Percentiles rank a stretch among this genome's conserved stretches.
These are phyloP conservation scores for Chamaea fasciata DNA, from an alignment of 2,113 vertebrate species.

Conservation along the genomic window DNA sequence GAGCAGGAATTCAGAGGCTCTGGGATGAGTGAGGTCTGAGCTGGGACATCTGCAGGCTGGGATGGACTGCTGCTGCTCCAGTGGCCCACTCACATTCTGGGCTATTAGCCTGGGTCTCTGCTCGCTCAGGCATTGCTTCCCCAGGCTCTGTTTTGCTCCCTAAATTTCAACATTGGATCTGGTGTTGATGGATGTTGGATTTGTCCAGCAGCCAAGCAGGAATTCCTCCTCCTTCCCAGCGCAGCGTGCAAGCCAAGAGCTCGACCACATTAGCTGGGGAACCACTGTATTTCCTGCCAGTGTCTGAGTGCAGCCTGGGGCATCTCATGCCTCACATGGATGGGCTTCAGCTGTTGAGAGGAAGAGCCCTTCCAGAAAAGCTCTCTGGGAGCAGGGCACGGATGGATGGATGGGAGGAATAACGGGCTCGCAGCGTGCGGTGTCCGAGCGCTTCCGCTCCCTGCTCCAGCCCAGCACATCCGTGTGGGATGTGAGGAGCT, in stretches of 20 bases:
- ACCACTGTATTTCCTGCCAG: constrained; percentile 36
- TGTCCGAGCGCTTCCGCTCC: background rate
- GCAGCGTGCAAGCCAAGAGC: constrained; percentile 29
- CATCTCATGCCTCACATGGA: constrained; percentile 36
- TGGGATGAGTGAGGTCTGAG: background rate
- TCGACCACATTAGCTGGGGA: constrained; percentile 30
- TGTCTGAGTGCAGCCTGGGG: constrained; percentile 29
- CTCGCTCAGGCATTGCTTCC: background rate
- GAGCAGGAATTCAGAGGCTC: background rate
- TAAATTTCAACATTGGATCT: constrained; percentile 9
- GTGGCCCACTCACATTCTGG: background rate
- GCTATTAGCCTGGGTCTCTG: background rate
- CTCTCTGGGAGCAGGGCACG: background rate
- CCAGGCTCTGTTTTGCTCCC: constrained; percentile 24
- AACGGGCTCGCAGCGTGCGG: background rate
- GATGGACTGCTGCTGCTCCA: background rate
- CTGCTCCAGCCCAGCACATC: background rate
- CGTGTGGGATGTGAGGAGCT: background rate
- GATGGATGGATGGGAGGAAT: background rate
- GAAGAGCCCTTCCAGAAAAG: constrained; percentile 20
- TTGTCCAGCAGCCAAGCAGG: constrained; percentile 32
- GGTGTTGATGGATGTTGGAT: constrained; percentile 36
- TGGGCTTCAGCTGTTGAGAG: constrained; percentile 38
- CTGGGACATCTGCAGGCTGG: background rate
- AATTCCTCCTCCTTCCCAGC: constrained; percentile 33